A percentile compares a stretch with the other conserved stretches of the same genome.
Evolutionary conservation across 2,888 invertebrate genomes (phyloP).

Genomic region (Arge pagana): DNA sequence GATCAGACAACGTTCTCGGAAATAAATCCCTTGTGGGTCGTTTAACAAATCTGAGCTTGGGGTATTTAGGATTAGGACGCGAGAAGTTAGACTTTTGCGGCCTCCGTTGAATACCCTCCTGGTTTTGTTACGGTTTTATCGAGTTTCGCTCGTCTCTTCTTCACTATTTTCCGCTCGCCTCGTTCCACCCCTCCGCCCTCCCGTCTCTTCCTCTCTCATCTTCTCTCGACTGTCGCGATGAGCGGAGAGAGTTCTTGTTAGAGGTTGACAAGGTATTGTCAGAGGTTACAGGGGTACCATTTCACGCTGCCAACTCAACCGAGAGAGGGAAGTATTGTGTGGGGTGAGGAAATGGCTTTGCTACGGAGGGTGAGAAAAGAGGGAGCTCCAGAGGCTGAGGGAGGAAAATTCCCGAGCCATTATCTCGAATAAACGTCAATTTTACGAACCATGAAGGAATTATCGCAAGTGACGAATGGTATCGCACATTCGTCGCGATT

Average conservation of each 20-base stretch:
- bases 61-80: slow-evolving; percentile 6
- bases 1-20: no score
- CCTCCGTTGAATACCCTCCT: neutral
- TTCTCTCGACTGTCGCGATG: neutral
- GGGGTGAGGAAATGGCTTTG: neutral
- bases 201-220: no score
- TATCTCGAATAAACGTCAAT: slow-evolving; percentile 42
- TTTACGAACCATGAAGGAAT: slow-evolving; percentile 40
- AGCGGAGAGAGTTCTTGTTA: slow-evolving; percentile 16
- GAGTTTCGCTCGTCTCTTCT: no score
- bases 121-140: slow-evolving; percentile 13
- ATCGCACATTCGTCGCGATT: neutral
- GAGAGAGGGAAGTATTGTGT: slow-evolving; percentile 27
- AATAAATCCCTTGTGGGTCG: no score
- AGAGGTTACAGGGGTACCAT: slow-evolving; percentile 26
- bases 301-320: slow-evolving; percentile 30
- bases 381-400: slow-evolving; percentile 1
- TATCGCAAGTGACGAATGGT: slow-evolving; percentile 12
- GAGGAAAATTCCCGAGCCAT: slow-evolving; percentile 37
- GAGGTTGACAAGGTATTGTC: slow-evolving; percentile 6
- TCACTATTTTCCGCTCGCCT: no score
- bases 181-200: no score
- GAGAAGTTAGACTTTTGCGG: slow-evolving; percentile 13
- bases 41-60: no score
- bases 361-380: neutral